phyloP scores from a whole-genome alignment of 2,797 vertebrate species.

The Gymnoscopelus braueri region DNA sequence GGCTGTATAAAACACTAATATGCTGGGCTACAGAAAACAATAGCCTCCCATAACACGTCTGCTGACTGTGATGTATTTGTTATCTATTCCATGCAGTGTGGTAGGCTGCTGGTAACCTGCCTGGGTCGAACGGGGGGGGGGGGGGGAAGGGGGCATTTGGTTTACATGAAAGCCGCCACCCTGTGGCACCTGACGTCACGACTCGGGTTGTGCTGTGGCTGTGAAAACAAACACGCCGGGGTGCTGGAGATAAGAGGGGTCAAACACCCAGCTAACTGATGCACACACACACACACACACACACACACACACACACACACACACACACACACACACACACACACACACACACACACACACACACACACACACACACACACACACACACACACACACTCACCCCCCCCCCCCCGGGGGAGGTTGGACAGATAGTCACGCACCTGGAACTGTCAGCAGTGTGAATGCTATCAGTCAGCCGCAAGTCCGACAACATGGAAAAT shows the following conservation, averaged over 20 bases:
- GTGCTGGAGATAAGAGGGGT: conserved; percentile 72
- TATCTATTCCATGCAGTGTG: conserved; percentile 55
- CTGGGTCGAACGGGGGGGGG: conserved; percentile 12
- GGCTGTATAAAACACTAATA: conserved; percentile 13
- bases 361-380: conserved; percentile 21
- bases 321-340: conserved; percentile 22
- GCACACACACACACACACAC: conserved; percentile 12
- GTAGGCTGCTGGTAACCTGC: conserved; percentile 27
- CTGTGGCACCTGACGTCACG: conserved; percentile 64
- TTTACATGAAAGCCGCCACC: conserved; percentile 53
- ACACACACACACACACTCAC: conserved; percentile 12
- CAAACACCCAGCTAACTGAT: conserved; percentile 43
- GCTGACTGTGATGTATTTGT: conserved; percentile 41
- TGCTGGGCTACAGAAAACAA: conserved; percentile 15
- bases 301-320: conserved; percentile 14
- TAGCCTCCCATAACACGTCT: not conserved
- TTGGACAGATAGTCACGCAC: conserved; percentile 69
- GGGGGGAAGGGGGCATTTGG: conserved; percentile 6
- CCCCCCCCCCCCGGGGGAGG: conserved; percentile 38
- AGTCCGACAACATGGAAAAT: conserved; percentile 66
- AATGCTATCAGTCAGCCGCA: conserved; percentile 72
- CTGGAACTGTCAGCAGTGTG: conserved; percentile 63
- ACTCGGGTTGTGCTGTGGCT: conserved; percentile 41
- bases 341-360: conserved; percentile 14
- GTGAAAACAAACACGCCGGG: conserved; percentile 75